A percentile compares a stretch with the other conserved stretches of the same genome.
These are phyloP conservation scores for Helarctos malayanus DNA, from an alignment of 2,797 vertebrate species.

Conservation along the genomic window DNA sequence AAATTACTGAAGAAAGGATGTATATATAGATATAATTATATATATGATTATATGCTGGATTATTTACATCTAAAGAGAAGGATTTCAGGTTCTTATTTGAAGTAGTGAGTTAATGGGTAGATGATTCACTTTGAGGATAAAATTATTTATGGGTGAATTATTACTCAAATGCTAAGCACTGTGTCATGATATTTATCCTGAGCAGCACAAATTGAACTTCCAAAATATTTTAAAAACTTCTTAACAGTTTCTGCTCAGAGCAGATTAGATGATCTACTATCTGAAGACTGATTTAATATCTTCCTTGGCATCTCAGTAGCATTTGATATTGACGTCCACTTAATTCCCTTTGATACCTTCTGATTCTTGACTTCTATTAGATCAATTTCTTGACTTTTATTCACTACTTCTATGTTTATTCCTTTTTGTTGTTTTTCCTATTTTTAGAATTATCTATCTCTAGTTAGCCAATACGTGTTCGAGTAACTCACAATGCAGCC, in stretches of 20 bases:
- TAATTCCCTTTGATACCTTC: neutral
- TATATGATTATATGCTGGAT: constrained; percentile 57
- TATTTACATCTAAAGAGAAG: constrained; percentile 56
- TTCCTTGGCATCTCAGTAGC: neutral
- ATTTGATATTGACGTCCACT: neutral
- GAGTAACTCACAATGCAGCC: neutral
- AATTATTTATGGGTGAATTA: constrained; percentile 75
- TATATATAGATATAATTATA: constrained; percentile 40
- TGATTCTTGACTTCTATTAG: neutral
- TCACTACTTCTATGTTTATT: neutral
- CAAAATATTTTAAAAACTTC: constrained; percentile 57
- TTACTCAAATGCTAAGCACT: constrained; percentile 60
- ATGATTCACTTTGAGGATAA: constrained; percentile 79
- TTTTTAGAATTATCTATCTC: neutral
- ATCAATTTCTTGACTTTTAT: neutral
- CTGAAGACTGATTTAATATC: neutral
- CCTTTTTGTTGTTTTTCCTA: neutral
- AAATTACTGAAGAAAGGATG: constrained; percentile 44
- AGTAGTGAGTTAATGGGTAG: constrained; percentile 66
- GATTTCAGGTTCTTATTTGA: neutral
- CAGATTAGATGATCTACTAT: neutral
- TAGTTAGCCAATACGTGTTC: neutral
- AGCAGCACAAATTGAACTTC: constrained; percentile 68
- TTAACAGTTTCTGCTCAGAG: constrained; percentile 58
- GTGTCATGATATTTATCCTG: constrained; percentile 46